phyloP scores from a whole-genome alignment of 1,140 invertebrate species.

The Halictus rubicundus region DNA sequence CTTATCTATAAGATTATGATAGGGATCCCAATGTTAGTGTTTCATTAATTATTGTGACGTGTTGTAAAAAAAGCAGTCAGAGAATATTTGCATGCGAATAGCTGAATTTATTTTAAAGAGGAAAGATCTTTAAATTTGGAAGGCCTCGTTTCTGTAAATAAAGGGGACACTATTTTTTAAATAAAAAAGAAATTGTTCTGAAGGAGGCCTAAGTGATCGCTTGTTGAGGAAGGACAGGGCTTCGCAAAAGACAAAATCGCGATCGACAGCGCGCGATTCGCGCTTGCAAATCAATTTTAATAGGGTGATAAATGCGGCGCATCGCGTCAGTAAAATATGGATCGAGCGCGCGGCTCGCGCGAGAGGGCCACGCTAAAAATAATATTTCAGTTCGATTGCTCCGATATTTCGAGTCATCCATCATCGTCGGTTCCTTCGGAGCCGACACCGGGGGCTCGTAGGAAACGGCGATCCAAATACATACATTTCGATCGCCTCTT shows the following conservation, averaged over 20 bases:
- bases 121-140: too few species aligned
- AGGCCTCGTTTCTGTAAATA: too few species aligned
- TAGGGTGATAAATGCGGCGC: constrained; percentile 49
- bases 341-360: constrained; percentile 45
- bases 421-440: constrained; percentile 64
- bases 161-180: too few species aligned
- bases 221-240: background rate
- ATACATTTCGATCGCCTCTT: constrained; percentile 39
- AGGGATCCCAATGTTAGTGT: too few species aligned
- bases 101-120: too few species aligned
- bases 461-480: constrained; percentile 59
- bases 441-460: constrained; percentile 37
- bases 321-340: constrained; percentile 51
- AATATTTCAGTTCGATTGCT: constrained; percentile 68
- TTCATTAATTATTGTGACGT: too few species aligned
- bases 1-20: too few species aligned
- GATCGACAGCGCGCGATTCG: constrained; percentile 5
- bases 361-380: constrained; percentile 61
- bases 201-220: background rate
- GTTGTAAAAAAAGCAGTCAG: too few species aligned
- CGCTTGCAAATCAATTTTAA: constrained; percentile 46
- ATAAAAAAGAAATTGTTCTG: background rate
- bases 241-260: background rate
- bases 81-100: too few species aligned
- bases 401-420: constrained; percentile 66